Conservation (phyloP, 2,797 vertebrate species). For the Gymnocypris eckloni region DNA sequence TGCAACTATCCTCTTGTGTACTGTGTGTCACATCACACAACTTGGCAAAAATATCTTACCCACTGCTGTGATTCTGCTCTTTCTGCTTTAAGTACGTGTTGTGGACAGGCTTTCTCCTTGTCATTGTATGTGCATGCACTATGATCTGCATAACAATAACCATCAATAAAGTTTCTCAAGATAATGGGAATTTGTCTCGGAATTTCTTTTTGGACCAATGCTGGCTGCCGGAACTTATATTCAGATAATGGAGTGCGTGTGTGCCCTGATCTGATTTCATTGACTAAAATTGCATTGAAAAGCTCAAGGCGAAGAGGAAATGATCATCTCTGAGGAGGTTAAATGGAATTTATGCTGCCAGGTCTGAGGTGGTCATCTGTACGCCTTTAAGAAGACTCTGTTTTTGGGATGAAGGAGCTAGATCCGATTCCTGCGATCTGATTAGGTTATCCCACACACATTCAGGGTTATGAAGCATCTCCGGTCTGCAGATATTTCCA, state of each 20-base stretch:
- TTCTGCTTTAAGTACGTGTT: constrained; percentile 94
- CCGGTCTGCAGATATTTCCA: constrained; percentile 42
- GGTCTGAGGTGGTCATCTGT: constrained; percentile 54
- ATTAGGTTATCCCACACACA: constrained; percentile 52
- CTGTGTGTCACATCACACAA: constrained; percentile 77
- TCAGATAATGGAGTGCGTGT: constrained; percentile 56
- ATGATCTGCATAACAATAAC: constrained; percentile 94
- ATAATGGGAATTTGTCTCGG: constrained; percentile 66
- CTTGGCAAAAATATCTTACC: constrained; percentile 80
- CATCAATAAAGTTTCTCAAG: constrained; percentile 98
- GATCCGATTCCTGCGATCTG: constrained; percentile 51
- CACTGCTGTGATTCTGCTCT: constrained; percentile 91
- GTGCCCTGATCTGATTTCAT: constrained; percentile 60
- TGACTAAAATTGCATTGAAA: constrained; percentile 61
- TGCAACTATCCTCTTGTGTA: constrained; percentile 82
- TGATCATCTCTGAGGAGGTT: constrained; percentile 50
- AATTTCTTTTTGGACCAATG: constrained; percentile 46
- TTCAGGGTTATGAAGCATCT: constrained; percentile 60
- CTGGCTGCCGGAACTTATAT: constrained; percentile 42
- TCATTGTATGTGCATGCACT: constrained; percentile 97
- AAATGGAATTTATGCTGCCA: constrained; percentile 60
- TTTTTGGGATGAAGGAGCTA: constrained; percentile 48
- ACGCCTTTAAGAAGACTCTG: constrained; percentile 35
- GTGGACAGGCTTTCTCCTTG: constrained; percentile 92
- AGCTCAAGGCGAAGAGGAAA: constrained; percentile 54